Evolutionary conservation across 2,888 invertebrate genomes (phyloP).

Genomic region (Petrolisthes cinctipes): DNA sequence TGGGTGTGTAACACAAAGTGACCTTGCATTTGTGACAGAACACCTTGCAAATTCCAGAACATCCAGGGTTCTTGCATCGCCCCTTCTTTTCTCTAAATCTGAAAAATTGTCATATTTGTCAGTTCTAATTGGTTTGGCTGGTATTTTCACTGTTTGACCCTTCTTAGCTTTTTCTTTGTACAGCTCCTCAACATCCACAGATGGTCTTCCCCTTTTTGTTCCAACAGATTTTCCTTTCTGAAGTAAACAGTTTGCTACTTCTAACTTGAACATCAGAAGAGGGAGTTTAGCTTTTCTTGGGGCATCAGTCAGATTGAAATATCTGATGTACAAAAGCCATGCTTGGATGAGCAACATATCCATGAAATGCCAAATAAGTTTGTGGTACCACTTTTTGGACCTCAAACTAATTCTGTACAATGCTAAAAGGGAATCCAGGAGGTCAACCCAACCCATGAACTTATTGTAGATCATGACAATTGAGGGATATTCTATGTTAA

Average conservation of each 20-base stretch:
- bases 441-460: conserved; percentile 68
- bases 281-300: no score
- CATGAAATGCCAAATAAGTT: no score
- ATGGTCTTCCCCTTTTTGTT: conserved; percentile 38
- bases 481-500: conserved; percentile 26
- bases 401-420: conserved; percentile 67
- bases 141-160: conserved; percentile 27
- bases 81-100: conserved; percentile 25
- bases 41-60: conserved; percentile 26
- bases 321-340: not conserved
- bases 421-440: conserved; percentile 68
- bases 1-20: conserved; percentile 11
- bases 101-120: conserved; percentile 21
- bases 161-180: not conserved
- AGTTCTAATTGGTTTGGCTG: conserved; percentile 19
- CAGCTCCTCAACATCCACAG: conserved; percentile 21
- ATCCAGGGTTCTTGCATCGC: conserved; percentile 29
- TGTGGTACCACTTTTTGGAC: conserved; percentile 66
- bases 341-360: no score
- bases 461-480: conserved; percentile 64
- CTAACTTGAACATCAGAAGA: conserved; percentile 28
- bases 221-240: not conserved
- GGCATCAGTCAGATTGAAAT: conserved; percentile 17
- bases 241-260: conserved; percentile 32
- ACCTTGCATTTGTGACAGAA: no score